Evolutionary conservation across 2,797 vertebrate species (phyloP).

Genomic region (Hyperoplus lanceolatus): DNA sequence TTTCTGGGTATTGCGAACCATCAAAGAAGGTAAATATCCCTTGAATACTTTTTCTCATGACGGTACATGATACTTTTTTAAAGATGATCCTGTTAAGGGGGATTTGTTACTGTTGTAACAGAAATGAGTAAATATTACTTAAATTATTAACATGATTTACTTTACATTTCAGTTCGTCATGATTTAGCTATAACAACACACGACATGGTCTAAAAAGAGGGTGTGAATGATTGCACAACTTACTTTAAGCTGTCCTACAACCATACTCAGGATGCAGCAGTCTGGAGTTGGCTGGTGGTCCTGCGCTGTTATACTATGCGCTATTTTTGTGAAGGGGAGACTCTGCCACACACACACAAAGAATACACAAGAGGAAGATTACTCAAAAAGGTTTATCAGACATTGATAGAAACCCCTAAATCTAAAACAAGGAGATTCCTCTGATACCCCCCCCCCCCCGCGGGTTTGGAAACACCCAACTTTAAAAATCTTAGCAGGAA

Average conservation of each 20-base stretch:
- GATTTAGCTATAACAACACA: not conserved
- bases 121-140: not conserved
- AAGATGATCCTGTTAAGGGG: not conserved
- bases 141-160: not conserved
- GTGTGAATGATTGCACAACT: conserved; percentile 51
- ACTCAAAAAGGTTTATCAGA: not conserved
- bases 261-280: conserved; percentile 98
- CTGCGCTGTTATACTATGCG: conserved; percentile 98
- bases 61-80: too few species aligned
- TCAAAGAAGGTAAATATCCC: too few species aligned
- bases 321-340: conserved; percentile 98
- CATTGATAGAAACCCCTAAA: not conserved
- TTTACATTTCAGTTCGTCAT: not conserved
- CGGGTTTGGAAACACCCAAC: too few species aligned
- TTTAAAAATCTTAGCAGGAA: too few species aligned
- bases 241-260: conserved; percentile 99
- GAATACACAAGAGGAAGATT: conserved; percentile 1
- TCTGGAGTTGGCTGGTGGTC: conserved; percentile 99
- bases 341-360: conserved; percentile 82
- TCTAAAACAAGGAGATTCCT: not conserved
- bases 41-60: not conserved
- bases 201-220: not conserved
- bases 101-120: not conserved
- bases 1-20: too few species aligned
- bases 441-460: too few species aligned